These are phyloP conservation scores for Deroplatys truncata DNA, from an alignment of 2,888 invertebrate species.

Conservation along the genomic window DNA sequence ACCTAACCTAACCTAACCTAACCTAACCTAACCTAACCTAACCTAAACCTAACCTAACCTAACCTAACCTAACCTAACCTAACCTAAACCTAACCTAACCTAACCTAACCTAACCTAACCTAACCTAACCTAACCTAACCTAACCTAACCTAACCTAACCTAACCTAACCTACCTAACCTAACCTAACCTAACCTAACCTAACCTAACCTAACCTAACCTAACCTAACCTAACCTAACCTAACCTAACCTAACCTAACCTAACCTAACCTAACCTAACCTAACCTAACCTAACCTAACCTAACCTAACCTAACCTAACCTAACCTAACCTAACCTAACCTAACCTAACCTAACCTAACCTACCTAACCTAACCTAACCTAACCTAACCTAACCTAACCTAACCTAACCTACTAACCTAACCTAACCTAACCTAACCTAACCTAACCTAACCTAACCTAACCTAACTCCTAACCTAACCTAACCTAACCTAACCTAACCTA, in stretches of 20 bases:
- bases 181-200: conserved; percentile 1
- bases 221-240: conserved; percentile 6
- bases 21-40: too few relatives aligned
- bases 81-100: too few relatives aligned
- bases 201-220: neutral
- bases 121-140: too few relatives aligned
- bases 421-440: conserved; percentile 31
- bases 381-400: neutral
- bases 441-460: conserved; percentile 30
- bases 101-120: too few relatives aligned
- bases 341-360: neutral
- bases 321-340: neutral
- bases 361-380: neutral
- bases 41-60: too few relatives aligned
- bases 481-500: conserved; percentile 2
- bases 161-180: too few relatives aligned
- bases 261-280: neutral
- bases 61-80: too few relatives aligned
- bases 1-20: too few relatives aligned
- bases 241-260: neutral
- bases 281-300: neutral
- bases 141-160: too few relatives aligned
- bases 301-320: too few relatives aligned
- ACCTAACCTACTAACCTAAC: conserved; percentile 29
- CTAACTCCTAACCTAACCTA: too few relatives aligned